Base-by-base conservation (phyloP, 2,888 invertebrate genomes). In the Rhorus exstirpatorius region DNA sequence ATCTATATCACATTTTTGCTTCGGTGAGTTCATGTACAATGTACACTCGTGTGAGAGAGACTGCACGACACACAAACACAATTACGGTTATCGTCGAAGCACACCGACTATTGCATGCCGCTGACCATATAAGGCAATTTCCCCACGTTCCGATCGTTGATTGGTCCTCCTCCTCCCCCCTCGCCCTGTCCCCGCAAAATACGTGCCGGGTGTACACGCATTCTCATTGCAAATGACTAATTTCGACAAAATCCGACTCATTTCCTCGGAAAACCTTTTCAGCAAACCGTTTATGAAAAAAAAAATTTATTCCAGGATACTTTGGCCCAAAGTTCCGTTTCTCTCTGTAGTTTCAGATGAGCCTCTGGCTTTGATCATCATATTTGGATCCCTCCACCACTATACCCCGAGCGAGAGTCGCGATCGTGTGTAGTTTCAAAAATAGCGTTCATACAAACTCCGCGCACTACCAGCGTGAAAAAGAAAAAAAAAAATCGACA, bases 121-220 rank as follows among this genome's bases (percentile, higher is more conserved):
- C 90, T 91, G 92, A 88, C 93, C 93, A 93, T 93, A 93, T 93
- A 93, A 93, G 93, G 93, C 88, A 93, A 93, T 93, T 93, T 93
- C 93, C 92, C 93, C 90, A 92, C 90, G 90, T 92, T 90, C 92
- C 90, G 88, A 81, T 86, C 88, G 85, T 87, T 89, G 93, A 93
- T 93, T 93, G 93, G 93, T 85, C 84, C 31, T 44, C 75, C n/a
- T n/a, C 67, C 61, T 55, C 24, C 49, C n/a, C 49, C n/a, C 7
- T 3, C 12, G 12, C 24, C 51, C 19, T 19, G 0, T 41, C 61
- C 14, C 61, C 46, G 41, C 24, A 55, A 61, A 38, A 61, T 72
- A 80, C 87, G 83, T 68, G 67, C 67, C 21, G 12, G 71, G 31
- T 19, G 87, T 87, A 89, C 35, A 8, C 12, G 21, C 38, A 67